A percentile compares a stretch with the other conserved stretches of the same genome.
Conservation (phyloP, 2,113 vertebrate species). For the Perca schrenkii region DNA sequence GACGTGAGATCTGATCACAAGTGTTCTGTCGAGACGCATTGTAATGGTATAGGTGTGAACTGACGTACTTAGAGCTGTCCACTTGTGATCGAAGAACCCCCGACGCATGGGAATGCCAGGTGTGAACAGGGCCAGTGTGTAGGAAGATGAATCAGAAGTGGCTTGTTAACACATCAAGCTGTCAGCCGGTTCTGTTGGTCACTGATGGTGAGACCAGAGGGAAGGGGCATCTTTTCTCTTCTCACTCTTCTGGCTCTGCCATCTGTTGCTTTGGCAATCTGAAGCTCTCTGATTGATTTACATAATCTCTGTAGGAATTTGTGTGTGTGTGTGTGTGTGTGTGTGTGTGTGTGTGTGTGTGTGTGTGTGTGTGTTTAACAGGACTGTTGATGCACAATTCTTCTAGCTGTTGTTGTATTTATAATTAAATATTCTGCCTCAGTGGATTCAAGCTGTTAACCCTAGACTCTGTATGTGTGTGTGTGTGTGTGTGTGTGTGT, state of each 20-base stretch:
- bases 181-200: slow-evolving; percentile 1
- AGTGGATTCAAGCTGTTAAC: slow-evolving; percentile 23
- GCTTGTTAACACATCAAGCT: slow-evolving; percentile 46
- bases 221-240: background rate
- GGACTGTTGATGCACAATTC: background rate
- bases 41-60: too few relatives aligned
- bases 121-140: slow-evolving; percentile 6
- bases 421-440: background rate
- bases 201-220: slow-evolving; percentile 1
- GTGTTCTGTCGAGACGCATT: too few relatives aligned
- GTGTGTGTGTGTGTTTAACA: slow-evolving; percentile 19
- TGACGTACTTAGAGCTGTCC: too few relatives aligned
- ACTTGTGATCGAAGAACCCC: too few relatives aligned
- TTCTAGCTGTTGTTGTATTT: background rate
- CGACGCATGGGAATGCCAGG: too few relatives aligned
- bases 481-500: background rate
- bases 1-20: too few relatives aligned
- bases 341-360: background rate
- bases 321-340: too few relatives aligned
- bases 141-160: slow-evolving; percentile 22
- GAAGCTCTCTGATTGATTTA: slow-evolving; percentile 15
- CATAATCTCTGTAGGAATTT: slow-evolving; percentile 7
- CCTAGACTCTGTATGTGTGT: background rate
- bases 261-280: slow-evolving; percentile 10
- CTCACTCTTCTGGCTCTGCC: background rate